Evolutionary conservation across 92 coral and sea anemone genomes (phyloP).

Genomic region (Porites evermanni): DNA sequence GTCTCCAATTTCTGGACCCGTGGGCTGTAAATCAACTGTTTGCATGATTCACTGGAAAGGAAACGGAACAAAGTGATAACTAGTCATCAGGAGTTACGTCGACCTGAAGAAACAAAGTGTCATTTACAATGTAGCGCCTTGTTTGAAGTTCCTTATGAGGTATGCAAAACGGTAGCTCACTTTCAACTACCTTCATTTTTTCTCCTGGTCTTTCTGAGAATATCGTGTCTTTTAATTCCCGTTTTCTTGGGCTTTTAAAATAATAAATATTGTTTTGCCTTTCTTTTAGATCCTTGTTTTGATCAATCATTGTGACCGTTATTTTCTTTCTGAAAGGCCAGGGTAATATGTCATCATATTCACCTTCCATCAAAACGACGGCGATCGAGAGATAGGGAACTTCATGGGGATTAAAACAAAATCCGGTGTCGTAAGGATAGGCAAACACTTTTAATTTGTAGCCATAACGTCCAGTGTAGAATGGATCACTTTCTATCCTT

Average conservation of each 20-base stretch:
- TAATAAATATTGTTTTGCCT: neutral
- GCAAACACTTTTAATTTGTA: neutral
- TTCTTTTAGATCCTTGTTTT: neutral
- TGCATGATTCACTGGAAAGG: too few species aligned
- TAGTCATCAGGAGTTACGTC: neutral
- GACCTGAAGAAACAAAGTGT: constrained; percentile 20
- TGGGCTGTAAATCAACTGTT: too few species aligned
- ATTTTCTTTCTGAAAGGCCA: neutral
- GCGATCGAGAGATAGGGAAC: neutral
- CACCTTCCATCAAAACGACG: too few species aligned
- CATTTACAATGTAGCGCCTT: constrained; percentile 7
- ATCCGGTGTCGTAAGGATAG: neutral
- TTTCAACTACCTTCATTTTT: too few species aligned
- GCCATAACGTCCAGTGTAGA: neutral
- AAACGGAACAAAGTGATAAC: too few species aligned
- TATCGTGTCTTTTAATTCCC: too few species aligned
- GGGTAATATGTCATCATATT: constrained; percentile 35
- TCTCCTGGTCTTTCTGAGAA: too few species aligned
- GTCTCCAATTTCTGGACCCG: too few species aligned
- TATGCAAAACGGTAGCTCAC: neutral
- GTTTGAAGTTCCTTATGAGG: neutral
- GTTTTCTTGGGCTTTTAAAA: too few species aligned
- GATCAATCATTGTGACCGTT: neutral
- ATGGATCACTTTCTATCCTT: neutral
- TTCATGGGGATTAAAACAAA: too few species aligned